Percentiles rank a stretch among this genome's conserved stretches.
These are phyloP conservation scores for Perdix hodgsoniae DNA, from an alignment of 2,797 vertebrate genomes.

Conservation along the genomic window DNA sequence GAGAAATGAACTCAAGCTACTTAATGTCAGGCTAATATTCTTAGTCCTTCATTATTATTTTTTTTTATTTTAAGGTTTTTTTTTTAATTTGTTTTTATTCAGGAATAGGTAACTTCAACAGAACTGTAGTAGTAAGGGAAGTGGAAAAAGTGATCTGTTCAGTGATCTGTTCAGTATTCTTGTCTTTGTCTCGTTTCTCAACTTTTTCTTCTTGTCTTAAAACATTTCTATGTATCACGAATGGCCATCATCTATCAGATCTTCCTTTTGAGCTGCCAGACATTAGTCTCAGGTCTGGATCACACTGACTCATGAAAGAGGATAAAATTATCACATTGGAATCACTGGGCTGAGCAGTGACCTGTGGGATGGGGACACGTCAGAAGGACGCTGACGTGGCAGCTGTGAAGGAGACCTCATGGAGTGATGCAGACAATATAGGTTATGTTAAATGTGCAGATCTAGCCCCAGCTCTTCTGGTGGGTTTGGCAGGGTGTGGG, in stretches of 20 bases:
- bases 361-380: neutral
- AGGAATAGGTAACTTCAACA: neutral
- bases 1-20: neutral
- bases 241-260: neutral
- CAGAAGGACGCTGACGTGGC: neutral
- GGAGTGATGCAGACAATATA: neutral
- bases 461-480: rapidly evolving
- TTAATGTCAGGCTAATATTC: neutral
- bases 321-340: neutral
- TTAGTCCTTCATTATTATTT: neutral
- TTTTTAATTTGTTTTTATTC: neutral
- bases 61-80: neutral
- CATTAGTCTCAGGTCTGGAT: neutral
- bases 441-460: neutral
- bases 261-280: neutral
- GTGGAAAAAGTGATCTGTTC: neutral
- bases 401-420: rapidly evolving
- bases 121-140: rapidly evolving
- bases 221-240: neutral
- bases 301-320: neutral
- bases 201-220: neutral
- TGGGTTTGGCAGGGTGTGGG: rapidly evolving
- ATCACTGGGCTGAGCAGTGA: neutral
- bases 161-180: neutral
- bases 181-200: neutral